Base-by-base conservation (phyloP, 2,113 vertebrate species). In the Motacilla alba region DNA sequence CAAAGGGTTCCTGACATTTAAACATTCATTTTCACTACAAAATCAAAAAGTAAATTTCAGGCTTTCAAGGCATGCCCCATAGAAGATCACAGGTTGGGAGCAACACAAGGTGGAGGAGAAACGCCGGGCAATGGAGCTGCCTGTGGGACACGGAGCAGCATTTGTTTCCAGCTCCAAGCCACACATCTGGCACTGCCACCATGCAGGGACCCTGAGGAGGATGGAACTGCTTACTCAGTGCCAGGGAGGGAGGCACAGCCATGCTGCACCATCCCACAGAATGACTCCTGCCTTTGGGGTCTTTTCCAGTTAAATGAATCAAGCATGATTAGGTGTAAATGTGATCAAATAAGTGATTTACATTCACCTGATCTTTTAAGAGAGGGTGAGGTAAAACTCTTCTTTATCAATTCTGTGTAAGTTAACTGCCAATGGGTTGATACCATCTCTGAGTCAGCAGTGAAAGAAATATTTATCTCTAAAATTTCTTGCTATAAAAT, bases 131-230 rank as follows among this genome's bases (percentile, higher is more conserved):
- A 43, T 7, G 17, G 33, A 93, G 19, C 23, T 79, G 49, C 44
- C 24, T 3, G 1, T 35, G 62, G 53, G 21, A n/a, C 15, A 8
- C 0, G 16, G 22, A 88, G 16, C 44, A 60, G 19, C 2, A 0
- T 31, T 64, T 62, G 10, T 35, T 30, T 78, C 21, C 47, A 59
- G 60, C 52, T 93, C 33, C 64, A 46, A 50, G 59, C 24, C 47
- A 35, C 43, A 17, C 0, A 0, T 17, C 0, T 6, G 43, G 30
- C 69, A 44, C 49, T 89, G 24, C 13, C 33, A 67, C 35, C 2
- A 1, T 22, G n/a, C 44, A 74, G 52, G 23, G 18, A 43, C 43
- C 23, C 30, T 30, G 43, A 23, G 47, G 30, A 2, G 1, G 47
- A n/a, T 21, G n/a, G n/a, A 46, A 37, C 37, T 46, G 55, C 41